These are phyloP conservation scores for Aporophyla lueneburgensis DNA, from an alignment of 2,888 invertebrate genomes.

Conservation along the genomic window DNA sequence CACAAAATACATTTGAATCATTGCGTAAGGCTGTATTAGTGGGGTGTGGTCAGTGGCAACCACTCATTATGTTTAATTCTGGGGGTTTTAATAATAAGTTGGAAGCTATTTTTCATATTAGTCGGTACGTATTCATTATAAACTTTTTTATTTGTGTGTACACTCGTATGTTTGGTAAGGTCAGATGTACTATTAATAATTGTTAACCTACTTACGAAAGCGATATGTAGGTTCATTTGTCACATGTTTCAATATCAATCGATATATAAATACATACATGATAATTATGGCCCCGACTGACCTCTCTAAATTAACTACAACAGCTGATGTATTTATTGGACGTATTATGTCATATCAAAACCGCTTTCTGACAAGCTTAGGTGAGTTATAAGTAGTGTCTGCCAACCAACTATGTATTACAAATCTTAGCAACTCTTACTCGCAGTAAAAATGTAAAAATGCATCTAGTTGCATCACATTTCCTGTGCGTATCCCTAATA, in stretches of 20 bases:
- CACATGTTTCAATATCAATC: slow-evolving; percentile 43
- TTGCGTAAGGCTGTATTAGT: slow-evolving; percentile 81
- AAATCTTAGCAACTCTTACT: not conserved
- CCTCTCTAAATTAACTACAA: slow-evolving; percentile 43
- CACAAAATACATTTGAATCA: slow-evolving; percentile 78
- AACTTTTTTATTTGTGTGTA: slow-evolving; percentile 57
- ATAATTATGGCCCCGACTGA: slow-evolving; percentile 26
- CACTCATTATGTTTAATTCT: slow-evolving; percentile 85
- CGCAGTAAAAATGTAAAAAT: not conserved
- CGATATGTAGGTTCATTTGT: slow-evolving; percentile 44
- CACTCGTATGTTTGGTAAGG: slow-evolving; percentile 51
- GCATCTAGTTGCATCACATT: not conserved
- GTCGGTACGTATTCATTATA: slow-evolving; percentile 66
- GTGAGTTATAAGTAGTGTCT: not conserved
- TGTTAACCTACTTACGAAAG: slow-evolving; percentile 57
- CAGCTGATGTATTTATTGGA: slow-evolving; percentile 21
- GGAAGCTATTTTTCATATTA: slow-evolving; percentile 78
- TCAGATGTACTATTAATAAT: slow-evolving; percentile 59
- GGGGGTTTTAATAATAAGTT: slow-evolving; percentile 83
- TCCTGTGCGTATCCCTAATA: too few relatives aligned
- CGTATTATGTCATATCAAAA: not conserved
- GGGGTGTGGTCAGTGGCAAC: slow-evolving; percentile 84
- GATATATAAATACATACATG: slow-evolving; percentile 13
- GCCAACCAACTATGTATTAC: not conserved
- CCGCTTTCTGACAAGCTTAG: not conserved